Evolutionary conservation across 2,888 invertebrate genomes (phyloP).

Genomic region (Megalurothrips usitatus): DNA sequence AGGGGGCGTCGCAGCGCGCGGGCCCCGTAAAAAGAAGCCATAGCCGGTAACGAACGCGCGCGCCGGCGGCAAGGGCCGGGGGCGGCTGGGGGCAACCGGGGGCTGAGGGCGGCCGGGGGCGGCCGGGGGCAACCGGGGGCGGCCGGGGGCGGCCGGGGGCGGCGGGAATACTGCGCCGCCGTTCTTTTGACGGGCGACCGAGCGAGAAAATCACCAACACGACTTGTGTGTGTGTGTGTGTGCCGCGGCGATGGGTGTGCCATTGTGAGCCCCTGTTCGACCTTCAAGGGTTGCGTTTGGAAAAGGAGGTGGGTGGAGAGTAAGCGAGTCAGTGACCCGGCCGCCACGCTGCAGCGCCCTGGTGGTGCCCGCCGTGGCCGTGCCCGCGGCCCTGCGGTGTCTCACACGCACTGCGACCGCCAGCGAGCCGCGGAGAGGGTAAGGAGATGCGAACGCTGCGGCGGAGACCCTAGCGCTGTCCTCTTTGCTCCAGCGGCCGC

Average conservation of each 20-base stretch:
- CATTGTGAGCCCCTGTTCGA: neutral
- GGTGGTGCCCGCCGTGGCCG: too few species aligned
- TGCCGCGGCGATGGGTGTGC: neutral
- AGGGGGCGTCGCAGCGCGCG: neutral
- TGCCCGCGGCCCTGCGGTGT: too few species aligned
- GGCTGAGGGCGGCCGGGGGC: neutral
- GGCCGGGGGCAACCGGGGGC: neutral
- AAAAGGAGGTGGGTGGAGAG: neutral
- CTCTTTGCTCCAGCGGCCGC: neutral
- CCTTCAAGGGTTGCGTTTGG: neutral
- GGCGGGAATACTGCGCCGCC: neutral
- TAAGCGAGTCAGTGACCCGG: neutral
- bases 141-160: neutral
- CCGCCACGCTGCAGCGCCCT: too few species aligned
- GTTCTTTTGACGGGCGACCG: conserved; percentile 8
- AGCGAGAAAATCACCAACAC: conserved; percentile 15
- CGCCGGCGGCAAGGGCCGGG: neutral
- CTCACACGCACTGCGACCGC: too few species aligned
- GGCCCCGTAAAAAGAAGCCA: neutral
- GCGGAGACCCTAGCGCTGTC: neutral
- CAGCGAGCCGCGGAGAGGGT: too few species aligned
- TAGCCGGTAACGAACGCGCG: neutral
- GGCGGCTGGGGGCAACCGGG: neutral
- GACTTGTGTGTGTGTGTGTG: too few species aligned
- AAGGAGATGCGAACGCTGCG: too few species aligned